A percentile compares a stretch with the other conserved stretches of the same genome.
Conservation (phyloP, 2,888 invertebrate species). For the Heliconius hortense region DNA sequence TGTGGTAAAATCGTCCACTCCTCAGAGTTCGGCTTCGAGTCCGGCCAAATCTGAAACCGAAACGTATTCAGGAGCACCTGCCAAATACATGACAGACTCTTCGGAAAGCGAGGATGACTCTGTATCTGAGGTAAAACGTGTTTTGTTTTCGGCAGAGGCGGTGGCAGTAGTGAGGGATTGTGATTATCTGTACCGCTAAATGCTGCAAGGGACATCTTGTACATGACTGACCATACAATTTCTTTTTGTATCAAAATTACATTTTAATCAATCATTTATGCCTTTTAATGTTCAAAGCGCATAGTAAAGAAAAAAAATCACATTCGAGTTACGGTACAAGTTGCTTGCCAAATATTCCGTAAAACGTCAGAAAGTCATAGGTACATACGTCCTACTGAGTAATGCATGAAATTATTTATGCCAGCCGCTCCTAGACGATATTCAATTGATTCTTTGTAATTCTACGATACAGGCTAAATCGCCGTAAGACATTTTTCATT, state of each 20-base stretch:
- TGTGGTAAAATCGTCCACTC: slow-evolving; percentile 88
- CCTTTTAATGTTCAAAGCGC: slow-evolving; percentile 61
- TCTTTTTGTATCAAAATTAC: slow-evolving; percentile 60
- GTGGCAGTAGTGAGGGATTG: slow-evolving; percentile 79
- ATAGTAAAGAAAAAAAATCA: slow-evolving; percentile 60
- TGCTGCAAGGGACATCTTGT: slow-evolving; percentile 87
- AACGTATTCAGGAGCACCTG: slow-evolving; percentile 91
- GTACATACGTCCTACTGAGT: slow-evolving; percentile 79
- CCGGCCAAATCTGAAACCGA: slow-evolving; percentile 93
- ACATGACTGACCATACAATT: slow-evolving; percentile 70
- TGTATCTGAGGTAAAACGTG: slow-evolving; percentile 94
- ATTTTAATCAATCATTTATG: slow-evolving; percentile 55
- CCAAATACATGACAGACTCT: slow-evolving; percentile 95
- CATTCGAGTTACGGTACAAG: slow-evolving; percentile 71
- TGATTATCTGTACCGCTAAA: slow-evolving; percentile 83
- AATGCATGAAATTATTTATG: slow-evolving; percentile 79
- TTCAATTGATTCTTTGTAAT: slow-evolving; percentile 72
- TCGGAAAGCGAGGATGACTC: slow-evolving; percentile 98
- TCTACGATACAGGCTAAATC: slow-evolving; percentile 59
- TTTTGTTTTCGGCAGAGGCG: slow-evolving; percentile 81
- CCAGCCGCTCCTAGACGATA: slow-evolving; percentile 69
- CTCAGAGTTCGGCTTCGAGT: slow-evolving; percentile 92
- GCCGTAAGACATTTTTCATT: slow-evolving; percentile 66
- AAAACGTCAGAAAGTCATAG: slow-evolving; percentile 82
- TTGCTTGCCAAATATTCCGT: slow-evolving; percentile 82